Evolutionary conservation across 1,140 invertebrate species (phyloP).

Genomic region (Hestina assimilis): DNA sequence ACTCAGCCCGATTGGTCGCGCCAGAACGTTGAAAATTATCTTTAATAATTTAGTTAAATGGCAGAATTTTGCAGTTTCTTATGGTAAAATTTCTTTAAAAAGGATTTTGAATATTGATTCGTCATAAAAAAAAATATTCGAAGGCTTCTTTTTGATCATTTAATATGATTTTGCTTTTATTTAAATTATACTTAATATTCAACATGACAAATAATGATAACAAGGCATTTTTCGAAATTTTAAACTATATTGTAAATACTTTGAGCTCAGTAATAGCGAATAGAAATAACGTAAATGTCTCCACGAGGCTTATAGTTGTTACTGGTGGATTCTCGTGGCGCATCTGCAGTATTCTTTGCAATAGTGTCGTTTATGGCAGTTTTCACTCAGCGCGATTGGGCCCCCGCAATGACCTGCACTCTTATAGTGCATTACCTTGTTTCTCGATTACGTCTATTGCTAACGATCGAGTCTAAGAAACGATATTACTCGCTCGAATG

Average conservation of each 20-base stretch:
- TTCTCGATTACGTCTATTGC: conserved; percentile 28
- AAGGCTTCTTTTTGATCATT: no score
- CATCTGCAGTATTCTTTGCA: conserved; percentile 31
- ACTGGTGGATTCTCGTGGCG: conserved; percentile 2
- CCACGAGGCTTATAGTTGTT: conserved; percentile 2
- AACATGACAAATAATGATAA: no score
- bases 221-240: no score
- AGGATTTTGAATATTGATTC: conserved; percentile 55
- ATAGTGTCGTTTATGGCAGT: conserved; percentile 60
- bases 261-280: neutral
- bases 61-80: conserved; percentile 52
- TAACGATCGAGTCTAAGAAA: conserved; percentile 19
- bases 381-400: conserved; percentile 72
- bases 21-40: conserved; percentile 61
- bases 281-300: conserved; percentile 2
- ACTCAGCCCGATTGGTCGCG: conserved; percentile 67
- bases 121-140: no score
- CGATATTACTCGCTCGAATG: conserved; percentile 6
- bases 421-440: conserved; percentile 61
- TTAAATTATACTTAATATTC: no score
- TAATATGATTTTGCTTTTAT: no score
- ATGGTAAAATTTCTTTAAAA: conserved; percentile 48
- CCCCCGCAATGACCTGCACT: conserved; percentile 44
- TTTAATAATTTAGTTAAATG: conserved; percentile 64
- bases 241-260: no score